Evolutionary conservation across 2,888 invertebrate genomes (phyloP).

Genomic region (Xestia xanthographa): DNA sequence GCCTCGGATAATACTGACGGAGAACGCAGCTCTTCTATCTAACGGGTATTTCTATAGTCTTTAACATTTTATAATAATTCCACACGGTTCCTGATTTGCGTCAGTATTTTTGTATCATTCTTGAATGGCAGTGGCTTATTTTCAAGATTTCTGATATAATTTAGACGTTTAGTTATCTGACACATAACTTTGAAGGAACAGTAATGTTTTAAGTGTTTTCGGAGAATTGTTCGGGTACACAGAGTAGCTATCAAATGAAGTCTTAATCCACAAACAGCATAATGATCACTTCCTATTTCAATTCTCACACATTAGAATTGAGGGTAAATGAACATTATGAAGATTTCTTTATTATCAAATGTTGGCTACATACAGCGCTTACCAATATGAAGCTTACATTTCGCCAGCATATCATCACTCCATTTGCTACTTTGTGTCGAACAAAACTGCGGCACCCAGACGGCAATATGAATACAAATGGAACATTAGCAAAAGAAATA

Average conservation of each 20-base stretch:
- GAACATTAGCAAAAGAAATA: constrained; percentile 3
- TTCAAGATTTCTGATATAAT: constrained; percentile 13
- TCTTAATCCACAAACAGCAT: constrained; percentile 3
- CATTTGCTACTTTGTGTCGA: constrained; percentile 19
- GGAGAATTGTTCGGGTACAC: neutral
- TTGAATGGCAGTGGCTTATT: constrained; percentile 13
- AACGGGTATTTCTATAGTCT: constrained; percentile 29
- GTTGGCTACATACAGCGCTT: neutral
- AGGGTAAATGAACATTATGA: constrained; percentile 10
- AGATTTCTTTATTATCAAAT: neutral
- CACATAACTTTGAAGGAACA: constrained; percentile 15
- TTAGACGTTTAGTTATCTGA: neutral
- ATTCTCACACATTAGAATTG: neutral
- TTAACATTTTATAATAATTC: constrained; percentile 20
- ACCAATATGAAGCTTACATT: constrained; percentile 4
- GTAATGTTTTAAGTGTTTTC: constrained; percentile 12
- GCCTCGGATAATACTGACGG: constrained; percentile 58
- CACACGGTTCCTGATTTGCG: constrained; percentile 14
- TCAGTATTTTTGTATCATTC: constrained; percentile 12
- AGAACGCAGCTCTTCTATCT: constrained; percentile 44
- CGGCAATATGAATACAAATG: neutral
- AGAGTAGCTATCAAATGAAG: constrained; percentile 28
- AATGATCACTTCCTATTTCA: neutral
- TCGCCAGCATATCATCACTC: constrained; percentile 15
- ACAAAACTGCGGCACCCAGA: constrained; percentile 10